Percentiles rank a stretch among this genome's conserved stretches.
Conservation (phyloP, 2,113 vertebrate species). For the Eolophus roseicapilla region DNA sequence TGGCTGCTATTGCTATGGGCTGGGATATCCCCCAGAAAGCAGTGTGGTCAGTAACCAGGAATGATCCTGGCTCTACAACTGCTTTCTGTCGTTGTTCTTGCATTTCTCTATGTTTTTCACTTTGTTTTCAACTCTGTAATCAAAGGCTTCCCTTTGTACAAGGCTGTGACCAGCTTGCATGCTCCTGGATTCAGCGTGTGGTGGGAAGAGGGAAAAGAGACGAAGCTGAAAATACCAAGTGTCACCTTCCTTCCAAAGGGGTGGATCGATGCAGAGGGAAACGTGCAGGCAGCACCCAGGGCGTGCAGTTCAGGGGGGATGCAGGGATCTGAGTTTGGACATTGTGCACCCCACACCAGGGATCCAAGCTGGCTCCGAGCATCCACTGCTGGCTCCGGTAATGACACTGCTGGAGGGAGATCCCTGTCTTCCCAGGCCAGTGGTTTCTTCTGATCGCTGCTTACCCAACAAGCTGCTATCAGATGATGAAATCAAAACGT, state of each 20-base stretch:
- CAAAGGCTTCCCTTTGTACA: background rate
- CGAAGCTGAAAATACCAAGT: background rate
- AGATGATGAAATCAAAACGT: background rate
- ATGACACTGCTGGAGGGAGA: background rate
- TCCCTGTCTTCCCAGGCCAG: background rate
- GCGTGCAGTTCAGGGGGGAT: accelerated
- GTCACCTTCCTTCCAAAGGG: background rate
- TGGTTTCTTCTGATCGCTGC: background rate
- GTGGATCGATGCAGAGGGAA: background rate
- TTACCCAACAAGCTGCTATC: background rate
- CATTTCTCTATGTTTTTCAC: background rate
- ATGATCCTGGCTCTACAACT: accelerated
- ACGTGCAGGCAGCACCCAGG: background rate
- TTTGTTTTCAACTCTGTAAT: background rate
- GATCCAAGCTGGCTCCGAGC: background rate
- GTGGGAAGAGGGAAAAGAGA: background rate
- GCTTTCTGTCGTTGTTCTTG: background rate
- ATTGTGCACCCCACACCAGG: background rate
- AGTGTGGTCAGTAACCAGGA: background rate
- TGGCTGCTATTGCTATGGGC: background rate
- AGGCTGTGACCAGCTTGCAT: background rate
- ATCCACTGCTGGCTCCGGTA: accelerated
- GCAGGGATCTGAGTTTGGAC: background rate
- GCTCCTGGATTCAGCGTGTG: background rate
- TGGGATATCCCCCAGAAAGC: background rate